Evolutionary conservation across 2,113 vertebrate genomes (phyloP), one percentile per base, ranked within the genome.

Genomic region (Pituophis catenifer): DNA sequence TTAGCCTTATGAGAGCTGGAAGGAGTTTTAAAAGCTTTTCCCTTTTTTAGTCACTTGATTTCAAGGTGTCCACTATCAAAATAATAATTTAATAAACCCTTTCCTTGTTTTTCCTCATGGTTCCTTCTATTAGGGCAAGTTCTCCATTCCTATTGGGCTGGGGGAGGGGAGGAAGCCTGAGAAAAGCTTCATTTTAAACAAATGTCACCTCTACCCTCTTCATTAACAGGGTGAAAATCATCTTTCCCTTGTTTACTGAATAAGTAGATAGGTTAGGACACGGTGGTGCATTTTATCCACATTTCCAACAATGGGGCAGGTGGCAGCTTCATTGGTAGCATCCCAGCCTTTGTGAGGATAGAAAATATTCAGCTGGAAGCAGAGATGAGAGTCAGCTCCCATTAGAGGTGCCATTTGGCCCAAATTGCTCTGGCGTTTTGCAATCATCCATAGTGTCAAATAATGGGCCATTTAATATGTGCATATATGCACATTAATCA

Each of bases 401-500:
- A 92, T 55, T 58, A 90, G 54, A 50, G 54, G n/a, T 52, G 38
- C 88, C 92, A 93, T 85, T 65, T 87, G 55, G 92, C 81, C 81
- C 86, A 87, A 90, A 65, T 57, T 65, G 81, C 92, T 90, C 57
- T 21, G 33, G 48, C 62, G 48, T 90, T 90, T 90, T 65, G 54
- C 53, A 90, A 87, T 53, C 81, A 93, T 87, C 55, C 57, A 21
- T 62, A 54, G 29, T 90, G 75, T 90, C 81, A 90, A 93, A 85
- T 19, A 87, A 87, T 48, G n/a, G 81, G 44, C 92, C 59, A 90
- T 93, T 93, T 62, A 90, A 87, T 93, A 93, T 90, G 81, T 93
- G 89, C 92, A 93, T 93, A 65, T 93, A 93, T 90, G 89, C 92
- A 93, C 59, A 93, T 90, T 44, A 70, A 65, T 87, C 58, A 86